phyloP scores from a whole-genome alignment of 2,888 invertebrate genomes.

The Leptinotarsa tumamoca region DNA sequence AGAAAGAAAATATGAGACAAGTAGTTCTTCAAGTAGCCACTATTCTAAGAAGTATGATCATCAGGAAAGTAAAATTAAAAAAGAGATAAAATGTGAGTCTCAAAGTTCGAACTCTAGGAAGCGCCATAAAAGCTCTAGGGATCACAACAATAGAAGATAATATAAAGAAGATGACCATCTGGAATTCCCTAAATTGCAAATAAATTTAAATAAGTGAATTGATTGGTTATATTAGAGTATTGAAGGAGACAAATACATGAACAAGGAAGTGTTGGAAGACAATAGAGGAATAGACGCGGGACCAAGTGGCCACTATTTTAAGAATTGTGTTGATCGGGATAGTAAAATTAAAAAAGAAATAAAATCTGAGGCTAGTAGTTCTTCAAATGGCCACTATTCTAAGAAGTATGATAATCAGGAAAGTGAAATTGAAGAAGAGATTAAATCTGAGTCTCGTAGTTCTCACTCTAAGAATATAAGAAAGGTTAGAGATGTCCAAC shows the following conservation, averaged over 20 bases:
- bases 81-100: not conserved
- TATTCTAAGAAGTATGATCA: no score
- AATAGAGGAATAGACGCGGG: constrained; percentile 64
- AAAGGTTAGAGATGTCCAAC: not conserved
- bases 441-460: not conserved
- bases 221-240: no score
- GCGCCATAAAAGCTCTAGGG: no score
- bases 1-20: no score
- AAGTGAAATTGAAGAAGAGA: not conserved
- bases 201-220: no score
- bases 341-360: constrained; percentile 39
- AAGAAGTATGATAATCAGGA: not conserved
- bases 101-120: not conserved
- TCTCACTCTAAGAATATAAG: not conserved
- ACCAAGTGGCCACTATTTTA: no score
- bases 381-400: constrained; percentile 26
- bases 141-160: not conserved
- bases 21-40: no score
- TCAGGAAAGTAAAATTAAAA: not conserved
- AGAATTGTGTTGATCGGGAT: not conserved
- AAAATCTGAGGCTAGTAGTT: constrained; percentile 26
- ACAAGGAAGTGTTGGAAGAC: constrained; percentile 70
- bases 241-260: constrained; percentile 58
- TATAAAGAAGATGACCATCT: not conserved
- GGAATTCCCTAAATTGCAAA: no score